A percentile compares a stretch with the other conserved stretches of the same genome.
Evolutionary conservation across 1,140 invertebrate genomes (phyloP).

Genomic region (Akabosia matsudoensis): DNA sequence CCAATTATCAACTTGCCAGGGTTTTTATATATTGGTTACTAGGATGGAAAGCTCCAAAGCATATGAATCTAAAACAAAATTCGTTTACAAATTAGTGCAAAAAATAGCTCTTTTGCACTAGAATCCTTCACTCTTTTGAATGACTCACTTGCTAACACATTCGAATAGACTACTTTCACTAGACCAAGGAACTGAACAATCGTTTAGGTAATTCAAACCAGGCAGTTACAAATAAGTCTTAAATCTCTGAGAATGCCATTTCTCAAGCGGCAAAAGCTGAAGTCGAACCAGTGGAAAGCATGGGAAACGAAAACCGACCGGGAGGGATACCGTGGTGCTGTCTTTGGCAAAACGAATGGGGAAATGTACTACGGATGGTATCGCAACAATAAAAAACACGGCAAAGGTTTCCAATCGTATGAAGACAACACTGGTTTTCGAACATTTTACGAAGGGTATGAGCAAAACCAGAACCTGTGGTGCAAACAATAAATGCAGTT

Average conservation of each 20-base stretch:
- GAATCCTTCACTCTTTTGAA: no score
- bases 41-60: no score
- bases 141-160: no score
- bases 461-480: background rate
- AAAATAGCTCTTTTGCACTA: no score
- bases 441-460: constrained; percentile 41
- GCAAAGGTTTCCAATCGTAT: constrained; percentile 55
- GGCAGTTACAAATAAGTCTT: background rate
- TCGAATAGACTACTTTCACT: no score
- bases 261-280: constrained; percentile 26
- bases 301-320: constrained; percentile 20
- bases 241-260: constrained; percentile 37
- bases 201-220: background rate
- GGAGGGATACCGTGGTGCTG: constrained; percentile 36
- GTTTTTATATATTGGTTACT: no score
- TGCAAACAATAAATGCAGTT: background rate
- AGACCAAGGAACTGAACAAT: no score
- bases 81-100: no score
- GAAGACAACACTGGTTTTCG: constrained; percentile 51
- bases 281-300: constrained; percentile 15
- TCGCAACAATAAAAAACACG: constrained; percentile 55
- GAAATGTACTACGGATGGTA: constrained; percentile 54
- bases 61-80: no score
- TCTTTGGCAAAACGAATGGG: constrained; percentile 29
- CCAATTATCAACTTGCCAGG: no score